Evolutionary conservation across 2,797 vertebrate species (phyloP).

Genomic region (Peromyscus nudipes): DNA sequence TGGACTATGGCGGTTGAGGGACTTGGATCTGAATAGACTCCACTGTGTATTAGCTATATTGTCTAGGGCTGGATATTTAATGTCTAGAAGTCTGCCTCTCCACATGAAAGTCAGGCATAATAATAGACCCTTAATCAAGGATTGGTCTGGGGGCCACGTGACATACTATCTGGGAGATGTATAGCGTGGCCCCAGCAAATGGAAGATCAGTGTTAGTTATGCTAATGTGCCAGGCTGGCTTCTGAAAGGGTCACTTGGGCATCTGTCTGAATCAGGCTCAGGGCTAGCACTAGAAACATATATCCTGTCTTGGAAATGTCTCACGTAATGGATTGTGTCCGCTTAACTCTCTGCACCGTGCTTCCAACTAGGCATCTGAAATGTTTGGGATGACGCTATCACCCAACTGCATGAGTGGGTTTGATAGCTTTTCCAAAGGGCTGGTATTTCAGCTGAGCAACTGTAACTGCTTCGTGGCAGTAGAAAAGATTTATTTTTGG

Average conservation of each 20-base stretch:
- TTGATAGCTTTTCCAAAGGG: constrained; percentile 80
- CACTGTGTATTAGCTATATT: neutral
- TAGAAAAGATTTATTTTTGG: constrained; percentile 77
- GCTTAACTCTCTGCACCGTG: constrained; percentile 31
- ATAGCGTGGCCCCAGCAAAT: neutral
- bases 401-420: constrained; percentile 74
- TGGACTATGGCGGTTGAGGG: rapidly evolving
- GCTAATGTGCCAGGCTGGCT: neutral
- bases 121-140: neutral
- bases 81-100: neutral
- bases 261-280: constrained; percentile 37
- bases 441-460: constrained; percentile 73
- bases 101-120: neutral
- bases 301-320: constrained; percentile 65
- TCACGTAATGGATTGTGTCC: constrained; percentile 56
- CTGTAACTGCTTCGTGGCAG: constrained; percentile 72
- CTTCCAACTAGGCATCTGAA: constrained; percentile 54
- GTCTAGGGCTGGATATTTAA: neutral
- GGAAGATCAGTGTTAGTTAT: neutral
- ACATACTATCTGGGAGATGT: neutral
- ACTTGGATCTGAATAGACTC: neutral
- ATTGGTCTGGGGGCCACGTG: neutral
- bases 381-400: constrained; percentile 36
- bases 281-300: constrained; percentile 43
- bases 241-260: neutral